phyloP scores from a whole-genome alignment of 2,797 vertebrate species.

The Poeciliopsis gracilis region DNA sequence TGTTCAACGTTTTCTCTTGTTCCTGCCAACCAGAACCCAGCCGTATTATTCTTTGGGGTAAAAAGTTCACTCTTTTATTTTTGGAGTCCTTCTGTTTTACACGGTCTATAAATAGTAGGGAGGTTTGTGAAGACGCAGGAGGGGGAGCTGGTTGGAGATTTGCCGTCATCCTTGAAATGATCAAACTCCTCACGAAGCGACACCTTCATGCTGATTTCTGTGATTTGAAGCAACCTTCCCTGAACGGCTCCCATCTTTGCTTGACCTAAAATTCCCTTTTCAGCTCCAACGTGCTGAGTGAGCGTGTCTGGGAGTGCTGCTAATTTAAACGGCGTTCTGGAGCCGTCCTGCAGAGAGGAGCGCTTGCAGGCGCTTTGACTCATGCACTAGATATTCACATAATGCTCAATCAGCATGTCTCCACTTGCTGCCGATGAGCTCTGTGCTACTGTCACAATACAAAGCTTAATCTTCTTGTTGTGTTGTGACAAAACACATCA shows the following conservation, averaged over 20 bases:
- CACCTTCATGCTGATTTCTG: slow-evolving; percentile 13
- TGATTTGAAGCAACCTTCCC: slow-evolving; percentile 34
- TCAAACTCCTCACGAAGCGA: slow-evolving; percentile 47
- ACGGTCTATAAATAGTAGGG: slow-evolving; percentile 59
- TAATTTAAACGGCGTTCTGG: slow-evolving; percentile 56
- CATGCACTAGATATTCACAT: slow-evolving; percentile 53
- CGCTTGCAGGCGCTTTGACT: slow-evolving; percentile 48
- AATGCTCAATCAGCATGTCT: slow-evolving; percentile 31
- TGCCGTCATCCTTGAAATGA: slow-evolving; percentile 61
- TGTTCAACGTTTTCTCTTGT: slow-evolving; percentile 34
- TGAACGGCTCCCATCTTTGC: slow-evolving; percentile 22
- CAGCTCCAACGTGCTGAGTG: slow-evolving; percentile 50
- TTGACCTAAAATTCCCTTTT: slow-evolving; percentile 42
- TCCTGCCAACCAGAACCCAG: slow-evolving; percentile 59
- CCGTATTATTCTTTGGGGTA: slow-evolving; percentile 69
- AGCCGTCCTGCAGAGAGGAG: slow-evolving; percentile 46
- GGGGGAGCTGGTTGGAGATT: slow-evolving; percentile 44
- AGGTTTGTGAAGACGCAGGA: slow-evolving; percentile 41
- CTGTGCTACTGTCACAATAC: slow-evolving; percentile 15
- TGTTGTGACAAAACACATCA: slow-evolving; percentile 17
- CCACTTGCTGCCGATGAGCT: slow-evolving; percentile 23
- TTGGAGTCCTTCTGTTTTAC: slow-evolving; percentile 66
- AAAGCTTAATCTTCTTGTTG: slow-evolving; percentile 12
- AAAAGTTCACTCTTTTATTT: slow-evolving; percentile 75
- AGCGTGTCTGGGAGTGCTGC: slow-evolving; percentile 50